Conservation (phyloP, 1,140 invertebrate genomes). For the Drosophila rhopaloa region DNA sequence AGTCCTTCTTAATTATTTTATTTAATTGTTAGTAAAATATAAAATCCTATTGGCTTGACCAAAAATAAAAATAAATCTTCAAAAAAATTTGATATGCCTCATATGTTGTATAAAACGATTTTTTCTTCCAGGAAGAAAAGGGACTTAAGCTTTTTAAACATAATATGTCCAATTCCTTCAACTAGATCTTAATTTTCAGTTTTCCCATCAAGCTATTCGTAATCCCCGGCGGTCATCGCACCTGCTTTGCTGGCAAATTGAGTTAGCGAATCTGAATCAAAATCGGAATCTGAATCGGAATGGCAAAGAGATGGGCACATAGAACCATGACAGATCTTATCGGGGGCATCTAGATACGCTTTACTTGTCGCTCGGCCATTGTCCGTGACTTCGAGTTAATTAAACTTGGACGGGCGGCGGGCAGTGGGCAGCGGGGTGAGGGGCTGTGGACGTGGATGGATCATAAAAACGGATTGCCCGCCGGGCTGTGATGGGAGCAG, state of each 20-base stretch:
- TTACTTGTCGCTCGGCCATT: constrained; percentile 70
- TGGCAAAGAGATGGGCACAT: constrained; percentile 13
- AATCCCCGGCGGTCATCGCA: constrained; percentile 48
- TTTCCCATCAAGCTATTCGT: background rate
- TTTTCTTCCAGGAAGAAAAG: too few species aligned
- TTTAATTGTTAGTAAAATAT: too few species aligned
- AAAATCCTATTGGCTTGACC: too few species aligned
- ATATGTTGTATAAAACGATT: too few species aligned
- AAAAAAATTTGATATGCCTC: too few species aligned
- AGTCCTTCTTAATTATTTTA: too few species aligned
- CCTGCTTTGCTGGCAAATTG: constrained; percentile 58
- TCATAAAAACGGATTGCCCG: constrained; percentile 73
- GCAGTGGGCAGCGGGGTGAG: constrained; percentile 39
- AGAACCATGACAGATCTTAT: constrained; percentile 68
- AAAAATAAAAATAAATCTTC: too few species aligned
- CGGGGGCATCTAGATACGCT: constrained; percentile 74
- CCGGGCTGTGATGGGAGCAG: constrained; percentile 49
- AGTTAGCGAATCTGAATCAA: constrained; percentile 49
- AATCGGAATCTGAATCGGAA: constrained; percentile 15
- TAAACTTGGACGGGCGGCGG: constrained; percentile 63
- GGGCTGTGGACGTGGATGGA: constrained; percentile 14
- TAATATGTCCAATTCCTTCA: too few species aligned
- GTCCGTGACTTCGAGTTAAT: constrained; percentile 73
- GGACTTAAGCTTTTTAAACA: too few species aligned
- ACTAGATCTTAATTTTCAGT: too few species aligned